Base-by-base conservation (phyloP, 1,140 invertebrate species). In the Aplysia californica region DNA sequence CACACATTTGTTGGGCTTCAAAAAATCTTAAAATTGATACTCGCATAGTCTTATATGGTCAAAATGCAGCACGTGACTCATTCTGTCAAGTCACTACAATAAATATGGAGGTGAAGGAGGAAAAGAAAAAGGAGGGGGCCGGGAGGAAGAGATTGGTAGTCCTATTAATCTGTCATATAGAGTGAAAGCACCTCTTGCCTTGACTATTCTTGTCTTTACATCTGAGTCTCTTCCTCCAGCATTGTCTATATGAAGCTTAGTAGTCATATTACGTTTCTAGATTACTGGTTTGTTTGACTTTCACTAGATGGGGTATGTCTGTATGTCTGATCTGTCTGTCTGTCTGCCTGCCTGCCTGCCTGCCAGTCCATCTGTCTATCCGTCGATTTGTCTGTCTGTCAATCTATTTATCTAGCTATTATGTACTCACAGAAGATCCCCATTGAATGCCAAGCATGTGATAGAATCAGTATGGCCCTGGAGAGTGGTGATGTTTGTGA, bases 391-490 rank as follows among this genome's bases (percentile, higher is more conserved):
- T 18, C 35, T 68, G n/a, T 33, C 20, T 20, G 6, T 36, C 36
- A 26, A 69, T 5, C 10, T 10, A 23, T 50, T 56, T 15, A 70
- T 10, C 21, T 26, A n/a, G 35, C n/a, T 50, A 15, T n/a, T 50
- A 50, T 50, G 58, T 18, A 66, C 86, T 80, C 80, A 87, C 86
- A 87, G 77, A 44, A 81, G 83, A 39, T 81, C 77, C 10, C 68
- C 61, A 56, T 80, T 75, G 65, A 86, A 78, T 21, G 79, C 31
- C 36, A 87, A 38, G 79, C 85, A 85, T 15, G 84, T 83, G 2
- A 87, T 81, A 81, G 82, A 83, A 21, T 79, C 85, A 26, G 61
- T 77, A 41, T 87, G 86, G 33, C 85, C 82, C 0, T 72, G 76
- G 0, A 87, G 76, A 2, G 83, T 73, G 31, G 67, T 65, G 50